Conservation (phyloP, 2,888 invertebrate genomes). For the Agonopterix heracliana region DNA sequence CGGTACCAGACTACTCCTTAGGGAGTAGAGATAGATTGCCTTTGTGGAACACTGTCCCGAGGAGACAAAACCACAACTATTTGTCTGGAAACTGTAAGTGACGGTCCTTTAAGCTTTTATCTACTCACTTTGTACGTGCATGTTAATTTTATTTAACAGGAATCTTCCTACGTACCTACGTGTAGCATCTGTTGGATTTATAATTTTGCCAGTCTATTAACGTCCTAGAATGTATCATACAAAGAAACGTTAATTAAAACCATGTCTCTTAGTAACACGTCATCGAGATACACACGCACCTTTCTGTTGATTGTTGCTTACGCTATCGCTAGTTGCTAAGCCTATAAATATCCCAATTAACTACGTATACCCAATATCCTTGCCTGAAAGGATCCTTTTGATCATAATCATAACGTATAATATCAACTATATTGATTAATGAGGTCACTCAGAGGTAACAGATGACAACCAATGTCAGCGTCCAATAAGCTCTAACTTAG, state of each 20-base stretch:
- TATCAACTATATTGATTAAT: background rate
- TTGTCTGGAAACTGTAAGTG: conserved; percentile 24
- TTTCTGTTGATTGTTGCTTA: too few species aligned
- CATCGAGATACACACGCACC: too few species aligned
- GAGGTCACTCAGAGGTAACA: conserved; percentile 2
- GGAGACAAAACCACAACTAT: conserved; percentile 36
- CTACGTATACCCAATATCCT: too few species aligned
- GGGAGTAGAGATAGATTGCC: conserved; percentile 49
- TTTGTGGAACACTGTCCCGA: conserved; percentile 35
- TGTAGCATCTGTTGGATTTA: too few species aligned
- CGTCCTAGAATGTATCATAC: too few species aligned
- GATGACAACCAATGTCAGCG: conserved; percentile 2
- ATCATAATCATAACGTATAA: too few species aligned
- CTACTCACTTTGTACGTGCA: background rate
- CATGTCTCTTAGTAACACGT: too few species aligned
- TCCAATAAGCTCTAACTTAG: background rate
- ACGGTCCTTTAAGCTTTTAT: conserved; percentile 6
- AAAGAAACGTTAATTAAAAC: too few species aligned
- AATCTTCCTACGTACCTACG: background rate
- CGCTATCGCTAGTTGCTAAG: too few species aligned
- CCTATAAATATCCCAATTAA: too few species aligned
- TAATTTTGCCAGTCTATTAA: too few species aligned
- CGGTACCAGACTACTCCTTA: conserved; percentile 34
- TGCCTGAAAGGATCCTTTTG: too few species aligned
- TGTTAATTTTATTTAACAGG: background rate